Evolutionary conservation across 2,888 invertebrate genomes (phyloP).

Genomic region (Nezara viridula): DNA sequence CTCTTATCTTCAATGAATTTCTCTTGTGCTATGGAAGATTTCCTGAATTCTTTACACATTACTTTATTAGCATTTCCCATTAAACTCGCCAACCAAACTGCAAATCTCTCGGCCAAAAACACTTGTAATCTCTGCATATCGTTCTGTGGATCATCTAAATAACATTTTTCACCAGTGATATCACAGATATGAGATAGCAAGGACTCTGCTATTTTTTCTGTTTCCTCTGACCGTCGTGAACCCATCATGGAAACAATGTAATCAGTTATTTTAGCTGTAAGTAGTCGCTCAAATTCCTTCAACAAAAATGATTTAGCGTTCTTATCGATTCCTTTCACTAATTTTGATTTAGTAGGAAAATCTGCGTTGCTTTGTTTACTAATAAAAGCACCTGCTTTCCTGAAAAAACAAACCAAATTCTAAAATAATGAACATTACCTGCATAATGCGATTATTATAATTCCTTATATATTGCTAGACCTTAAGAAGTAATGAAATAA

Average conservation of each 20-base stretch:
- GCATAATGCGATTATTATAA: neutral
- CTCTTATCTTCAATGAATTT: neutral
- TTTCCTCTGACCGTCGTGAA: slow-evolving; percentile 61
- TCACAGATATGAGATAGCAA: slow-evolving; percentile 63
- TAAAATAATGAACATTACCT: neutral
- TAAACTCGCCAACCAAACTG: slow-evolving; percentile 63
- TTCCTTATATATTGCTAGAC: too few species aligned
- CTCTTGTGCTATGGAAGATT: neutral
- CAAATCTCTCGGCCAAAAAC: slow-evolving; percentile 63
- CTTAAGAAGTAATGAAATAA: too few species aligned
- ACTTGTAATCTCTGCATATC: slow-evolving; percentile 63
- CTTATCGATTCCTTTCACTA: neutral
- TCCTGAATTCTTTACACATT: neutral
- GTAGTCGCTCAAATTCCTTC: slow-evolving; percentile 62
- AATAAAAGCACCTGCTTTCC: slow-evolving; percentile 62
- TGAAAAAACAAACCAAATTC: neutral
- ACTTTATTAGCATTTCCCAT: slow-evolving; percentile 61
- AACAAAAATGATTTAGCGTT: slow-evolving; percentile 63
- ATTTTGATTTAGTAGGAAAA: neutral
- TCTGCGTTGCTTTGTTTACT: neutral
- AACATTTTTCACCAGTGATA: slow-evolving; percentile 63
- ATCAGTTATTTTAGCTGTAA: slow-evolving; percentile 63
- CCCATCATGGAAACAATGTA: slow-evolving; percentile 64
- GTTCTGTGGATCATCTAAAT: slow-evolving; percentile 62
- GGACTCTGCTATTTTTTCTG: slow-evolving; percentile 62